phyloP scores from a whole-genome alignment of 2,797 vertebrate species.

The Labroides dimidiatus region DNA sequence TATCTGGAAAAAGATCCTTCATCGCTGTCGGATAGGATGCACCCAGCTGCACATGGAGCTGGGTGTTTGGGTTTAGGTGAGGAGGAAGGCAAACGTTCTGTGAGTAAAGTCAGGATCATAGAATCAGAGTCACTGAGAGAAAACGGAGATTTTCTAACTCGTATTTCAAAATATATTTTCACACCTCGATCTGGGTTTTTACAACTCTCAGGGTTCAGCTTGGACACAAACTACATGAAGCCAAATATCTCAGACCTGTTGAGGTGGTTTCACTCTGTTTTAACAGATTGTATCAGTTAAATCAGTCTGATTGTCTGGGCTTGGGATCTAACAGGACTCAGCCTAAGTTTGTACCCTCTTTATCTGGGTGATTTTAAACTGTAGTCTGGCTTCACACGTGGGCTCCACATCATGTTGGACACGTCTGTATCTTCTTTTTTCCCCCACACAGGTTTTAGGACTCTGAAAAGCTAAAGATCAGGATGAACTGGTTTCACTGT shows the following conservation, averaged over 20 bases:
- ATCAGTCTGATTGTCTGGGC: neutral
- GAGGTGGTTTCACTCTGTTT: neutral
- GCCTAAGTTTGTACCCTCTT: no score
- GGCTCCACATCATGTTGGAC: no score
- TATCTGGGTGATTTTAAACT: no score
- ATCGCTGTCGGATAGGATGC: neutral
- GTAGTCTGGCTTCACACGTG: no score
- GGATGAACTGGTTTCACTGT: no score
- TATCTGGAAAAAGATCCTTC: constrained; percentile 35
- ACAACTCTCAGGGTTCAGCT: neutral
- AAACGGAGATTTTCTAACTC: no score
- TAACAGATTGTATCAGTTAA: neutral
- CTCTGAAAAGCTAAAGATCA: neutral
- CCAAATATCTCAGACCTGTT: no score
- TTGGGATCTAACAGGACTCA: neutral
- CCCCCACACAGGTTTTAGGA: no score
- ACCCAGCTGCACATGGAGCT: neutral
- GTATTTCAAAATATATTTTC: no score
- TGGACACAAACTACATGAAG: no score
- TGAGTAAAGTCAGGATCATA: neutral
- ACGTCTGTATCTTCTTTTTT: no score
- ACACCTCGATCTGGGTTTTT: no score
- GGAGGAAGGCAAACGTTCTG: neutral
- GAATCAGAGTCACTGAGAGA: neutral
- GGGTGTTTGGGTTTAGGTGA: neutral